Evolutionary conservation across 2,797 vertebrate species (phyloP), one percentile per base, ranked within the genome.

Genomic region (Eutrigla gurnardus): DNA sequence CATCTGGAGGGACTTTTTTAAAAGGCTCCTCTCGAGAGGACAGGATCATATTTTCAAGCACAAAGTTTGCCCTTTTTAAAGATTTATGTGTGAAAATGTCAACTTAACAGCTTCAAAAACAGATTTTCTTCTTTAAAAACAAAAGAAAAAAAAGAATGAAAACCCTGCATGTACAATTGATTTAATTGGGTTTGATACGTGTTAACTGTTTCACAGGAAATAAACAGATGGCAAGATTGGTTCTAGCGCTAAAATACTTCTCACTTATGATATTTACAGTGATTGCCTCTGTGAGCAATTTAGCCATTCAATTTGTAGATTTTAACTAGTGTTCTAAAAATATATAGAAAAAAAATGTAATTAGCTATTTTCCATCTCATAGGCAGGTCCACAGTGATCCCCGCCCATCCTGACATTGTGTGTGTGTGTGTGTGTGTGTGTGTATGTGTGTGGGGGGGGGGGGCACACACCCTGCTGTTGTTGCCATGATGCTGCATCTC

Each of bases 401-500:
- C 32, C 13, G 42, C 59, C 46, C 17, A 0, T 57, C 52, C 54
- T 82, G 82, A 71, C 18, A 32, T 25, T 77, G 65, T 77, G 79
- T 36, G 25, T 25, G 2, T 25, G 25, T 25, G 25, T 25, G 25
- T 25, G 25, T 25, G 25, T 1, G 25, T 25, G 25, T 1, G 25
- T 25, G 25, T 25, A n/a, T n/a, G n/a, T n/a, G n/a, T n/a, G n/a
- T 25, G 25, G 25, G 25, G 25, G 25, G 25, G 25, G 25, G 2
- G 25, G 25, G 25, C 25, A 25, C 2, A 65, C 83, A 66, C 75
- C 58, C 73, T 40, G 65, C 74, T 86, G 83, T 60, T 82, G 75
- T 76, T 81, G 70, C 74, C 75, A 70, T 74, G 72, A 76, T 70
- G 81, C 67, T 43, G 58, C 25, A 7, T 32, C 63, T 84, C 82